Evolutionary conservation across 2,888 invertebrate species (phyloP).

Genomic region (Allacma fusca): DNA sequence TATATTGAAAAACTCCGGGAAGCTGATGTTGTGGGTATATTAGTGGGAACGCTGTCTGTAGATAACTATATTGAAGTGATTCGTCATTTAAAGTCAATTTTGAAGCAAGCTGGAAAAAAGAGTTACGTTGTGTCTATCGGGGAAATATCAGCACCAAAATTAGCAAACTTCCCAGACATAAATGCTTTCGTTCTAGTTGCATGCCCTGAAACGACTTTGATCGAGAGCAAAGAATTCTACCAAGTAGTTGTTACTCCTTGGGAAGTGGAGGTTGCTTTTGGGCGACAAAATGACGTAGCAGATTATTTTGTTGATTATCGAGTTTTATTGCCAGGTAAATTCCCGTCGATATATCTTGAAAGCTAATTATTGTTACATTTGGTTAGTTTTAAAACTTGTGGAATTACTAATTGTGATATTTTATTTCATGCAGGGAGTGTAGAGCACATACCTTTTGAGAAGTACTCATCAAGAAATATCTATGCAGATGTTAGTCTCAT

Average conservation of each 20-base stretch:
- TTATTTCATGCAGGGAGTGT: constrained; percentile 42
- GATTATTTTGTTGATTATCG: constrained; percentile 78
- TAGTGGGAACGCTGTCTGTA: constrained; percentile 90
- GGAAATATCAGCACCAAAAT: constrained; percentile 91
- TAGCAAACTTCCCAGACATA: constrained; percentile 94
- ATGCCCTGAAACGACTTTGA: constrained; percentile 87
- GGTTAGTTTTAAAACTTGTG: constrained; percentile 10
- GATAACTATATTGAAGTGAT: constrained; percentile 80
- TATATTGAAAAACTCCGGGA: constrained; percentile 91
- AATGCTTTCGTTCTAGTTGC: constrained; percentile 91
- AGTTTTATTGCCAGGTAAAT: constrained; percentile 74
- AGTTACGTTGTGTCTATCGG: constrained; percentile 92
- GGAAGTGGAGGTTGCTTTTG: constrained; percentile 82
- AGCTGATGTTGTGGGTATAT: constrained; percentile 83
- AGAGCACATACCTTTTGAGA: constrained; percentile 42
- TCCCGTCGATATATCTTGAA: too few relatives aligned
- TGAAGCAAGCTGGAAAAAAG: constrained; percentile 81
- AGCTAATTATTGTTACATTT: background rate
- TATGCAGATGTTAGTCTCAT: constrained; percentile 76
- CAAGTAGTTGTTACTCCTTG: constrained; percentile 90
- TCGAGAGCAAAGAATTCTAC: constrained; percentile 76
- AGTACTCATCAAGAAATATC: constrained; percentile 17
- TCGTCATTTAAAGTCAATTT: constrained; percentile 75
- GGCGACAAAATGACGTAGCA: constrained; percentile 67
- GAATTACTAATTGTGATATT: too few relatives aligned